Evolutionary conservation across 2,797 vertebrate species (phyloP).

Genomic region (Pseudopleuronectes americanus): DNA sequence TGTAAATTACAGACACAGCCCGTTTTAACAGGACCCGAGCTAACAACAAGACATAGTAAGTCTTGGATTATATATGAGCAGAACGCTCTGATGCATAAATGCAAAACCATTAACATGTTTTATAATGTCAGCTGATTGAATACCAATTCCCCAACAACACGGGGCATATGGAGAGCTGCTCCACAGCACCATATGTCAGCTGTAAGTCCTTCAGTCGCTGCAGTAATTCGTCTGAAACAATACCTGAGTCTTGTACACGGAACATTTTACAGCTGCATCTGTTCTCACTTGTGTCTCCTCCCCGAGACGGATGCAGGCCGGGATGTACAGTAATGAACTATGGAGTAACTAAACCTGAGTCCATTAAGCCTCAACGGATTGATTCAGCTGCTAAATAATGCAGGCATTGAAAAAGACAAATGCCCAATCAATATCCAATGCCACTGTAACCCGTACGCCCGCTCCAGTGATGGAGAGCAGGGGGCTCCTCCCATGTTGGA

Average conservation of each 20-base stretch:
- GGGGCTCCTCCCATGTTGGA: conserved; percentile 44
- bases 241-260: conserved; percentile 17
- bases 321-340: conserved; percentile 71
- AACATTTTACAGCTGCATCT: conserved; percentile 30
- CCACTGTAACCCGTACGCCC: conserved; percentile 56
- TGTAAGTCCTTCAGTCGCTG: conserved; percentile 35
- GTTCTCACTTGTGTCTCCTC: conserved; percentile 34
- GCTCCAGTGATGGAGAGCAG: conserved; percentile 51
- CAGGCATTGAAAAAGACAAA: conserved; percentile 75
- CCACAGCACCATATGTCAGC: conserved; percentile 43
- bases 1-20: conserved; percentile 41
- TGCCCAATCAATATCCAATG: conserved; percentile 66
- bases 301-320: conserved; percentile 37
- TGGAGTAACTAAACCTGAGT: conserved; percentile 79
- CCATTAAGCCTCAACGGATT: conserved; percentile 76
- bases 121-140: conserved; percentile 32
- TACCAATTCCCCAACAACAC: conserved; percentile 29
- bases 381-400: conserved; percentile 80
- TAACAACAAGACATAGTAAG: conserved; percentile 28
- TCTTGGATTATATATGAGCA: conserved; percentile 47
- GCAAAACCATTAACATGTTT: conserved; percentile 48
- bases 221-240: conserved; percentile 48
- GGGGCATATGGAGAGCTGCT: conserved; percentile 29
- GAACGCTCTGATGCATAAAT: conserved; percentile 31
- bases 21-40: conserved; percentile 27